Base-by-base conservation (phyloP, 1,140 invertebrate species). In the Whitmania pigra region DNA sequence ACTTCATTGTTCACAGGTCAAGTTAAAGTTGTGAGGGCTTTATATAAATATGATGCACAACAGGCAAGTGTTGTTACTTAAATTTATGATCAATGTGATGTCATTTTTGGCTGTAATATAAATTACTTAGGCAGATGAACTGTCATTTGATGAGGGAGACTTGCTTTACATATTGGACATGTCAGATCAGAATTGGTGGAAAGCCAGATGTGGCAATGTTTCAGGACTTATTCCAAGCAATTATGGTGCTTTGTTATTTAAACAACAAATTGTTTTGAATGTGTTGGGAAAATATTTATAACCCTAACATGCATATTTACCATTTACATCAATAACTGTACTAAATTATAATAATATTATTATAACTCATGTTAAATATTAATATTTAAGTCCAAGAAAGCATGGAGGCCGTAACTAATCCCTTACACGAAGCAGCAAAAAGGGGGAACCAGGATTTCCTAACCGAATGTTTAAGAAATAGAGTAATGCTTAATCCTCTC, bases 381-480 rank as follows among this genome's bases (percentile, higher is more conserved):
- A 36, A 36, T 36, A 36, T 79, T 82, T 17, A 76, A 88, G 87
- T 88, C 71, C 85, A 86, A 80, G 82, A 85, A 74, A 87, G 87
- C 77, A 86, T 85, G 29, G 85, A 88, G 78, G 83, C 86, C 74
- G 81, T 88, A 63, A 83, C 87, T 71, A 82, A 86, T 73, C 88
- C 88, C 20, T 77, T 89, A 27, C 88, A 89, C 77, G 88, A 89
- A 79, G 88, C 88, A 74, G 87, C 88, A 2, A 86, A 87, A 77
- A 80, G 88, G 74, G 88, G 88, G 25, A 89, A 89, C 78, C 75
- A 88, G 6, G 81, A 80, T 7, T 87, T 88, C 76, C 76, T 89
- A 71, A 76, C 78, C 71, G 87, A 89, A 80, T 88, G 87, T 77
- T 77, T 89, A 13, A 77, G 78, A 68, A 86, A 87, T 78, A 85